Evolutionary conservation across 2,888 invertebrate genomes (phyloP), one percentile per base, ranked within the genome.

Genomic region (Acleris emargana): DNA sequence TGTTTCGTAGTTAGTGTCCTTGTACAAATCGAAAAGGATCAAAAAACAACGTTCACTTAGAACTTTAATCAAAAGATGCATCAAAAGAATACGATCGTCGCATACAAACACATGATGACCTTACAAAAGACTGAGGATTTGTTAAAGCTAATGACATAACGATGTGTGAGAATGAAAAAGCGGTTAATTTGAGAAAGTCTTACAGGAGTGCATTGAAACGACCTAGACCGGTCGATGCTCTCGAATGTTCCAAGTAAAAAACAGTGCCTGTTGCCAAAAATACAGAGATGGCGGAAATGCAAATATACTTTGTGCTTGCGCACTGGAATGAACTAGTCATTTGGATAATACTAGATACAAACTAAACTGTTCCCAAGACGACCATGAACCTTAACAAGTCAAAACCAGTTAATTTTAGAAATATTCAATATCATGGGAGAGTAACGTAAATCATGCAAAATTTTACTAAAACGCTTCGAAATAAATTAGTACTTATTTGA

Each of bases 201-300:
- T 55, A 18, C 49, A 58, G 42, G 55, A 63, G 69, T 74, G 70
- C 74, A 74, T 62, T 62, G 43, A 63, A 58, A 71, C 73, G 79
- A 78, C 80, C 79, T 78, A 79, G 78, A 73, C 64, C 72, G 79
- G 80, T 77, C 78, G 71, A 71, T 68, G 80, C 72, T 69, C 80
- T 68, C 71, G 47, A 71, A 59, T 60, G 69, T 69, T 62, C 62
- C 54, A 66, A 71, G 71, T 73, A 75, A 78, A 79, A 75, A 76
- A 73, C 73, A 57, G 55, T 53, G 57, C 55, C 53, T 42, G 59
- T 57, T 73, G 73, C 69, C 74, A 75, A 75, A 76, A 76, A 76
- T 61, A 66, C 45, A 20, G 22, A 28, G 22, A 50, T 55, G 49
- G 54, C 51, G 66, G 66, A 66, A 66, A 66, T 61, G 64, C 42